Conservation (phyloP, 2,797 vertebrate species). For the Alectoris magna region DNA sequence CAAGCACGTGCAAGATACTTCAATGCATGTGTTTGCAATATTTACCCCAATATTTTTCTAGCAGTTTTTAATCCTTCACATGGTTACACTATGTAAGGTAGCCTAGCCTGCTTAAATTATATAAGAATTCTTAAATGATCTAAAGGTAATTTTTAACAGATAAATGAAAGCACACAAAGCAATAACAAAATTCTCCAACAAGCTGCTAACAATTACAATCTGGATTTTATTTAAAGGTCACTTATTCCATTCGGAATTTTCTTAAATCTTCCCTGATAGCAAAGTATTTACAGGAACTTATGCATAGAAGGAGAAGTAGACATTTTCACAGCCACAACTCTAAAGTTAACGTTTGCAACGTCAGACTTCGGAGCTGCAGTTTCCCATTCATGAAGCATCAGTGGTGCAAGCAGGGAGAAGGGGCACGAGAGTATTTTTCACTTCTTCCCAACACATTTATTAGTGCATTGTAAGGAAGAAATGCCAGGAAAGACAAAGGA, state of each 20-base stretch:
- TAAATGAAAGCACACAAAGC: neutral
- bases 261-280: constrained; percentile 25
- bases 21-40: neutral
- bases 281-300: constrained; percentile 53
- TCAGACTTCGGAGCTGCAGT: constrained; percentile 15
- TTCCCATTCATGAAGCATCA: neutral
- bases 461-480: neutral
- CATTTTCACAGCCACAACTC: constrained; percentile 19
- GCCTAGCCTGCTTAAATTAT: neutral
- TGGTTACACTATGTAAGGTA: neutral
- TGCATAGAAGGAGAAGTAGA: neutral
- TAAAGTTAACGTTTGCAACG: neutral
- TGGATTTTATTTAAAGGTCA: neutral
- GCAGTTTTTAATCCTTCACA: neutral
- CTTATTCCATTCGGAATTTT: neutral
- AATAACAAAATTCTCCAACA: neutral
- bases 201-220: constrained; percentile 24
- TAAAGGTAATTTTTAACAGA: neutral
- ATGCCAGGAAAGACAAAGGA: neutral
- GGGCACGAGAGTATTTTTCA: neutral
- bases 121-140: neutral
- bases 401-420: neutral
- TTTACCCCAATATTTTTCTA: neutral
- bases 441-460: neutral
- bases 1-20: neutral